phyloP scores from a whole-genome alignment of 1,140 invertebrate species.

The Trichoplusia ni region DNA sequence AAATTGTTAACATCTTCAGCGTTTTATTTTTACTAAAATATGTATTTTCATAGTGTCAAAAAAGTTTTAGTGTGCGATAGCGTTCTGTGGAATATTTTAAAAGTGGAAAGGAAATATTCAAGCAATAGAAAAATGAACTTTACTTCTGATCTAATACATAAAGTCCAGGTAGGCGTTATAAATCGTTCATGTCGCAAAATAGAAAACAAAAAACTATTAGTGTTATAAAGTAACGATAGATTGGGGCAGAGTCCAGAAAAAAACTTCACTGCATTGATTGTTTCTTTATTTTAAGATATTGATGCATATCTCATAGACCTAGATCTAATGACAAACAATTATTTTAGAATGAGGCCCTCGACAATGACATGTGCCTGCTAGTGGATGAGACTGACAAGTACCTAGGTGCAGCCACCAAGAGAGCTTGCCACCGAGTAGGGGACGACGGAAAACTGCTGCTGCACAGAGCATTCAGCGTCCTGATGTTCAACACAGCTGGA shows the following conservation, averaged over 20 bases:
- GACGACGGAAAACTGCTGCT: constrained; percentile 87
- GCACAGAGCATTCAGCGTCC: constrained; percentile 98
- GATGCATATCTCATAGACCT: neutral
- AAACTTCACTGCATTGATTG: no score
- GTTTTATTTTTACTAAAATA: neutral
- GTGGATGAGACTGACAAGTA: constrained; percentile 93
- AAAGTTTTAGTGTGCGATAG: neutral
- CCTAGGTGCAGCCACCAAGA: constrained; percentile 92
- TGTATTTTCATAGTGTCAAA: neutral
- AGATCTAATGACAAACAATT: neutral
- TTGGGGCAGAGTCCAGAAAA: no score
- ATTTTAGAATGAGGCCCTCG: constrained; percentile 60
- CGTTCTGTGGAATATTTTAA: neutral
- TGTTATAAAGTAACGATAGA: no score
- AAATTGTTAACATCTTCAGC: neutral
- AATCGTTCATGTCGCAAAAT: no score
- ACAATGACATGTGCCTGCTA: constrained; percentile 87
- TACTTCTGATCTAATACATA: neutral
- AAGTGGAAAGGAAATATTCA: neutral
- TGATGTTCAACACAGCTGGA: constrained; percentile 94
- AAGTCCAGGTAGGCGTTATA: neutral
- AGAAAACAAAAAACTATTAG: no score
- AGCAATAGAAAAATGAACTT: neutral
- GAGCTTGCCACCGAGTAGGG: constrained; percentile 92
- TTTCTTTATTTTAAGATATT: neutral